Evolutionary conservation across 2,888 invertebrate genomes (phyloP).

Genomic region (Monopis laevigella): DNA sequence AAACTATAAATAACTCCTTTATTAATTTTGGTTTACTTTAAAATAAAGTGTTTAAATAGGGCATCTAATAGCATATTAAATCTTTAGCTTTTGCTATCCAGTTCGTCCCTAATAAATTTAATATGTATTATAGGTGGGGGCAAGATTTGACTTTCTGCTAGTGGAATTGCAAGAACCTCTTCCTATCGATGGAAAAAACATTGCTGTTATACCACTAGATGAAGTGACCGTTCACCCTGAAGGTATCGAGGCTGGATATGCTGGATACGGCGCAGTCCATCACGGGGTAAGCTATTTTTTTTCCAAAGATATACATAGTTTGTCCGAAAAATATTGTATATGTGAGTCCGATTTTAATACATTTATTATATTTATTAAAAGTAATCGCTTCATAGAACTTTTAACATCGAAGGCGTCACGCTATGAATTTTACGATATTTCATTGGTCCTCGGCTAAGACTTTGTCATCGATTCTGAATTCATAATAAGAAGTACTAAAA

Average conservation of each 20-base stretch:
- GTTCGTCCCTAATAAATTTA: too few relatives aligned
- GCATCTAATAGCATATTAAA: not conserved
- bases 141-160: constrained; percentile 49
- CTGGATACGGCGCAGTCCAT: constrained; percentile 46
- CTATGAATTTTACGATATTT: too few relatives aligned
- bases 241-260: constrained; percentile 37
- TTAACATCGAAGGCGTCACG: too few relatives aligned
- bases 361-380: too few relatives aligned
- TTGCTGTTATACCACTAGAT: constrained; percentile 37
- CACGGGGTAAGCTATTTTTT: constrained; percentile 52
- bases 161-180: constrained; percentile 45
- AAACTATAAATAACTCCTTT: too few relatives aligned
- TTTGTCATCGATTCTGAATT: too few relatives aligned
- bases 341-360: too few relatives aligned
- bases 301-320: too few relatives aligned
- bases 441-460: too few relatives aligned
- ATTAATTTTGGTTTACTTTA: not conserved
- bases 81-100: not conserved
- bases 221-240: constrained; percentile 23
- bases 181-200: constrained; percentile 35
- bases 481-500: too few relatives aligned
- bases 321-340: too few relatives aligned
- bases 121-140: constrained; percentile 36
- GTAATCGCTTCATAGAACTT: too few relatives aligned
- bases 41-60: not conserved